phyloP scores from a whole-genome alignment of 2,888 invertebrate genomes.

The Epinotia ramella region DNA sequence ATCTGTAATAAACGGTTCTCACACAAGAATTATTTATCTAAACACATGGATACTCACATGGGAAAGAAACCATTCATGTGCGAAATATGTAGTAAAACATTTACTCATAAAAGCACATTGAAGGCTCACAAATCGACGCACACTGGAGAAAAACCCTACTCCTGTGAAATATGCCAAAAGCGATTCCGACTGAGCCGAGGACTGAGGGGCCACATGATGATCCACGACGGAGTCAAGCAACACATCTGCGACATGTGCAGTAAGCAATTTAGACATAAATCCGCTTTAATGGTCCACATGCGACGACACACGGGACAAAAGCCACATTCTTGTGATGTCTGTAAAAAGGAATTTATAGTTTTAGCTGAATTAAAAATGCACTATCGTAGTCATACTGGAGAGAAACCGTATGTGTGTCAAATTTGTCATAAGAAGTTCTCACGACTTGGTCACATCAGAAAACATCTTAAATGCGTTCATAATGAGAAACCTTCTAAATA shows the following conservation, averaged over 20 bases:
- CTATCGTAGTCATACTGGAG: neutral
- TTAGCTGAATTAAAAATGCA: neutral
- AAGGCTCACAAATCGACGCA: neutral
- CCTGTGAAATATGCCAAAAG: neutral
- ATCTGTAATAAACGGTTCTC: neutral
- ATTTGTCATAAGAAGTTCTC: constrained; percentile 10
- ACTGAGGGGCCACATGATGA: constrained; percentile 4
- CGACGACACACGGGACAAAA: neutral
- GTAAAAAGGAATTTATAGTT: neutral
- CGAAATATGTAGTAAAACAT: neutral
- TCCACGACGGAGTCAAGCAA: neutral
- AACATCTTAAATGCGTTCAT: constrained; percentile 1
- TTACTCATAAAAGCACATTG: neutral
- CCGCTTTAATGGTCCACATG: neutral
- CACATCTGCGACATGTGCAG: constrained; percentile 7
- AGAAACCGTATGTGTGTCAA: constrained; percentile 8
- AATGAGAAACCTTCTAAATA: neutral
- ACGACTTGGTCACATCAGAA: neutral
- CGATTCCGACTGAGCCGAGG: neutral
- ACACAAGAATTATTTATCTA: constrained; percentile 1
- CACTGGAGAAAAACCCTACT: constrained; percentile 4
- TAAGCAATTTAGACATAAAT: constrained; percentile 6
- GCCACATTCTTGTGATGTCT: neutral
- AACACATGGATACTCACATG: neutral
- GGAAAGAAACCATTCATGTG: neutral